Evolutionary conservation across 2,113 vertebrate genomes (phyloP).

Genomic region (Deroptyus accipitrinus): DNA sequence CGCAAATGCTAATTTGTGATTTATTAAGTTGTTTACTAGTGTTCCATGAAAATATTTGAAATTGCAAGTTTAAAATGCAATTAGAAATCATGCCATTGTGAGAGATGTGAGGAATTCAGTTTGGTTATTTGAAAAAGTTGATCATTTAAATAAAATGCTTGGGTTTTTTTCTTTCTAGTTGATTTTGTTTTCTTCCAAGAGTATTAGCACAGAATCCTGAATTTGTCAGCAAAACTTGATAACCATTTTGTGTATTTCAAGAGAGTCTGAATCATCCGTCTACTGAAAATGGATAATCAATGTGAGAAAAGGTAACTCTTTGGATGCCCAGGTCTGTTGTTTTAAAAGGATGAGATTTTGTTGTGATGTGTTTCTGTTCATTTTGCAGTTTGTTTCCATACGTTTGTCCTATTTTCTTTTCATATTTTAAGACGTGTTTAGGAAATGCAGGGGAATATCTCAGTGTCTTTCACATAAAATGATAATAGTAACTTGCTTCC

Average conservation of each 20-base stretch:
- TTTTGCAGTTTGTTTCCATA: neutral
- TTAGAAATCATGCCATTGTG: neutral
- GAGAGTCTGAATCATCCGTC: neutral
- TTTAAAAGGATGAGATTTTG: slow-evolving; percentile 53
- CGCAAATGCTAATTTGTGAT: neutral
- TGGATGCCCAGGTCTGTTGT: neutral
- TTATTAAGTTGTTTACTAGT: neutral
- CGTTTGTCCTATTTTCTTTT: neutral
- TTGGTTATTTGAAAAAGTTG: neutral
- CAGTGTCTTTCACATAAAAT: slow-evolving; percentile 60
- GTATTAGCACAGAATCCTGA: neutral
- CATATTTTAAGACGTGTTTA: neutral
- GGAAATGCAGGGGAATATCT: slow-evolving; percentile 57
- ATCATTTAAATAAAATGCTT: neutral
- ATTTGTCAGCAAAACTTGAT: slow-evolving; percentile 11
- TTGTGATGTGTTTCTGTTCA: slow-evolving; percentile 39
- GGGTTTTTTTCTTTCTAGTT: neutral
- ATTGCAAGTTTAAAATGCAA: neutral
- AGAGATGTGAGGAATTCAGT: neutral
- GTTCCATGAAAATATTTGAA: slow-evolving; percentile 29
- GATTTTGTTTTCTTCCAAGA: neutral
- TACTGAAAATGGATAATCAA: neutral
- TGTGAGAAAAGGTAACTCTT: slow-evolving; percentile 46
- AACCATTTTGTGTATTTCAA: neutral
- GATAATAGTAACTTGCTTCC: slow-evolving; percentile 75